Evolutionary conservation across 2,113 vertebrate species (phyloP).

Genomic region (Charadrius vociferus): DNA sequence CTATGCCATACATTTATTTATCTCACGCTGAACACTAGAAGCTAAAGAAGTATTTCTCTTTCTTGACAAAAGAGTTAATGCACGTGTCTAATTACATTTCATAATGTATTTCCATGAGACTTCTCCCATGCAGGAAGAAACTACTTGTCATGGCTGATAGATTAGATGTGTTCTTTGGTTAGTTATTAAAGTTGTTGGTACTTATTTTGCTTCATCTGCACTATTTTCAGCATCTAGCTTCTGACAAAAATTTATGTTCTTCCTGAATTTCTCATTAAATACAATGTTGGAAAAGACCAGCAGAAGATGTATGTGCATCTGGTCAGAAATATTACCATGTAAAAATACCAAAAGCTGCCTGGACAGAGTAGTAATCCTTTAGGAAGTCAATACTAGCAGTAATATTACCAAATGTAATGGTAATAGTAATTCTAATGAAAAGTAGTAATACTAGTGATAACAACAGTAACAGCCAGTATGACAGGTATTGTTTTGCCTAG

Average conservation of each 20-base stretch:
- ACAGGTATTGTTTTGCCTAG: neutral
- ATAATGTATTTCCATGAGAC: neutral
- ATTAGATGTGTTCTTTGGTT: neutral
- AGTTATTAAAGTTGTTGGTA: neutral
- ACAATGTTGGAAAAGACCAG: neutral
- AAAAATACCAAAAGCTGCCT: neutral
- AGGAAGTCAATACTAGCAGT: neutral
- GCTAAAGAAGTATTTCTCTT: neutral
- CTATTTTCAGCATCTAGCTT: neutral
- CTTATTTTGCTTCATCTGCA: slow-evolving; percentile 1
- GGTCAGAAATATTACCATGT: neutral
- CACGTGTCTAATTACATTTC: neutral
- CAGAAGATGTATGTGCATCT: neutral
- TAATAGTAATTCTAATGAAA: neutral
- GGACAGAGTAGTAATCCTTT: neutral
- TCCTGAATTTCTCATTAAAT: neutral
- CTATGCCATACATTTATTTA: neutral
- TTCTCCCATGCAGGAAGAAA: neutral
- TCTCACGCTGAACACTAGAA: neutral
- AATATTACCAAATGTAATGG: neutral
- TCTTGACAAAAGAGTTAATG: neutral
- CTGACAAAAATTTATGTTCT: neutral
- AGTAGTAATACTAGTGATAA: neutral
- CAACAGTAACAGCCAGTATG: neutral
- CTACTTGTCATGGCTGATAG: neutral